Conservation (phyloP, 2,888 invertebrate species). For the Camptogramma bilineatum region DNA sequence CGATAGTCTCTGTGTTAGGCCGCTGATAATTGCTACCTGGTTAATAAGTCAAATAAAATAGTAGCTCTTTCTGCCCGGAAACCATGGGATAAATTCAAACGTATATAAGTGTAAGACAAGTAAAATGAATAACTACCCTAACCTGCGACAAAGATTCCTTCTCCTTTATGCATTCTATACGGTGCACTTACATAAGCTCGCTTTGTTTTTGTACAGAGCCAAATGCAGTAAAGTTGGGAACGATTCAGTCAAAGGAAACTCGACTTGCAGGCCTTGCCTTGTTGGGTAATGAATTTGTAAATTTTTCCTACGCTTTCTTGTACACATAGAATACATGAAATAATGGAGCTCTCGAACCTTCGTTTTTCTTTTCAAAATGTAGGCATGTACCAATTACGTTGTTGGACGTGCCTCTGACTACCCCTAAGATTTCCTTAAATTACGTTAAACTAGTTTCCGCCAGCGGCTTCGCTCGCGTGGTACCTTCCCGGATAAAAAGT, state of each 20-base stretch:
- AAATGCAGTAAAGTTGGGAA: slow-evolving; percentile 31
- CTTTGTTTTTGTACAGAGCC: slow-evolving; percentile 29
- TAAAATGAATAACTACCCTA: not conserved
- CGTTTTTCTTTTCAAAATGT: too few relatives aligned
- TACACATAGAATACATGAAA: slow-evolving; percentile 7
- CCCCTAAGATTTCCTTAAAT: too few relatives aligned
- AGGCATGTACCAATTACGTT: too few relatives aligned
- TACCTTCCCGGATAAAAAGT: too few relatives aligned
- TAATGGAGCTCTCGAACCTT: slow-evolving; percentile 1
- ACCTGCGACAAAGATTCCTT: not conserved
- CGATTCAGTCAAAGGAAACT: slow-evolving; percentile 30
- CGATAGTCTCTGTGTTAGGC: too few relatives aligned
- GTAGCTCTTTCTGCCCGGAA: too few relatives aligned
- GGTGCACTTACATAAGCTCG: slow-evolving; percentile 15
- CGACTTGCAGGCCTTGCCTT: slow-evolving; percentile 14
- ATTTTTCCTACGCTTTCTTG: slow-evolving; percentile 23
- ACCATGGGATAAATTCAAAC: too few relatives aligned
- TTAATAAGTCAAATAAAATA: too few relatives aligned
- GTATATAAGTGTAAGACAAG: not conserved
- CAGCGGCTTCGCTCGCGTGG: too few relatives aligned
- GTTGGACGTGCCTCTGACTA: too few relatives aligned
- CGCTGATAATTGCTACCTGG: too few relatives aligned
- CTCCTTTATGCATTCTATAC: slow-evolving; percentile 24
- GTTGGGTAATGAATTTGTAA: slow-evolving; percentile 17
- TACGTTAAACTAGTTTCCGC: too few relatives aligned